Conservation (phyloP, 2,888 invertebrate genomes). For the Bimastos eiseni region DNA sequence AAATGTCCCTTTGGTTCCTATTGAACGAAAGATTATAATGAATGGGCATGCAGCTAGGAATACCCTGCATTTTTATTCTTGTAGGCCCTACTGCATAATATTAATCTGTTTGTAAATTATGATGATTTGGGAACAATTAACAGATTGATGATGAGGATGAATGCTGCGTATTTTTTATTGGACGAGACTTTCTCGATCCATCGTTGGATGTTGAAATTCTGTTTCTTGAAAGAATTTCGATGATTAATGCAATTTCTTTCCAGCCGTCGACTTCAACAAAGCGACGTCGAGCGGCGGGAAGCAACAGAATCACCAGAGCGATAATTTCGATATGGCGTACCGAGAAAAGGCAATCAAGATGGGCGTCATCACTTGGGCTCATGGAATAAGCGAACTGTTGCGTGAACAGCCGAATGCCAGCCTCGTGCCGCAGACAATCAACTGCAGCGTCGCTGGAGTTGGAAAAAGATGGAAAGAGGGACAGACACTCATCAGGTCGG, state of each 20-base stretch:
- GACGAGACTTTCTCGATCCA: background rate
- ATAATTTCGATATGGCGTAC: background rate
- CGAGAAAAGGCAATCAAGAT: constrained; percentile 23
- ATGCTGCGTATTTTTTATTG: background rate
- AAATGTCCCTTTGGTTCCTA: too few species aligned
- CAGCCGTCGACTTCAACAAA: constrained; percentile 13
- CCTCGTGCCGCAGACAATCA: background rate
- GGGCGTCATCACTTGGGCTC: constrained; percentile 23
- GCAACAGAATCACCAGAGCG: background rate
- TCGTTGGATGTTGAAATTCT: background rate
- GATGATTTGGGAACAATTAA: too few species aligned
- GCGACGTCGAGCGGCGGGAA: background rate
- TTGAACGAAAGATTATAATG: too few species aligned
- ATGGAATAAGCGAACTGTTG: constrained; percentile 1
- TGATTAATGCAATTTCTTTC: background rate
- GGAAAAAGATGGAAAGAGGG: constrained; percentile 23
- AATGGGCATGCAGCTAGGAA: too few species aligned
- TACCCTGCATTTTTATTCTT: too few species aligned
- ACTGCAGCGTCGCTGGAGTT: constrained; percentile 20
- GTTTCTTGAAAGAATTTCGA: background rate
- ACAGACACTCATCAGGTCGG: constrained; percentile 14
- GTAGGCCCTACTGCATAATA: too few species aligned
- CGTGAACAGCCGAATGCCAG: constrained; percentile 19
- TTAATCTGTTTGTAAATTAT: too few species aligned
- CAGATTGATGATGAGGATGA: too few species aligned